phyloP scores from a whole-genome alignment of 2,888 invertebrate species.

The Heliconius ismenius region DNA sequence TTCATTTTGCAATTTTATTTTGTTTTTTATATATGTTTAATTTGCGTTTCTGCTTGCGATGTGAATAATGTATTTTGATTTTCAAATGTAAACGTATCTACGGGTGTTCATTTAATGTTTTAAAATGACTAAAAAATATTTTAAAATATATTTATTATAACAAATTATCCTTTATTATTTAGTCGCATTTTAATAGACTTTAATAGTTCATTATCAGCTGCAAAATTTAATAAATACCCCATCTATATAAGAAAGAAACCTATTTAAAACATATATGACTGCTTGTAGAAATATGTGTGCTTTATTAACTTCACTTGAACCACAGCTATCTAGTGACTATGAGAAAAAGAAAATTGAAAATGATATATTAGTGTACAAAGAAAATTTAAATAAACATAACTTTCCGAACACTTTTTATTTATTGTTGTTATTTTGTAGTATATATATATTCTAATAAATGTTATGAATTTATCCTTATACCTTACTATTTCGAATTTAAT shows the following conservation, averaged over 20 bases:
- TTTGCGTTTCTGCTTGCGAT: background rate
- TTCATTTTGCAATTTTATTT: background rate
- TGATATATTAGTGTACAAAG: background rate
- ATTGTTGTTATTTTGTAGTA: too few relatives aligned
- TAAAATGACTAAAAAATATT: background rate
- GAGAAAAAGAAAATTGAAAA: background rate
- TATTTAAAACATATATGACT: slow-evolving; percentile 5
- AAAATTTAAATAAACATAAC: too few relatives aligned
- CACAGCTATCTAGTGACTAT: background rate
- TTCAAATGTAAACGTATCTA: background rate
- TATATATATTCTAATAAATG: background rate
- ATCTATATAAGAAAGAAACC: background rate
- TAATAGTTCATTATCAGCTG: too few relatives aligned
- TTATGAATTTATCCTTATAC: background rate
- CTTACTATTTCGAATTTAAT: background rate
- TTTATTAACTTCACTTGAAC: background rate
- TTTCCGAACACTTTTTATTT: too few relatives aligned
- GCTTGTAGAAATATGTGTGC: background rate
- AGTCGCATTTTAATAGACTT: too few relatives aligned
- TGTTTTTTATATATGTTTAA: background rate
- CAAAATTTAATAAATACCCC: background rate
- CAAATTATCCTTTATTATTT: background rate
- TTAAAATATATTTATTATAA: background rate
- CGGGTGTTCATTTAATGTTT: background rate
- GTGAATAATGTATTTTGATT: background rate